Base-by-base conservation (phyloP, 2,797 vertebrate species). In the Erethizon dorsatum region DNA sequence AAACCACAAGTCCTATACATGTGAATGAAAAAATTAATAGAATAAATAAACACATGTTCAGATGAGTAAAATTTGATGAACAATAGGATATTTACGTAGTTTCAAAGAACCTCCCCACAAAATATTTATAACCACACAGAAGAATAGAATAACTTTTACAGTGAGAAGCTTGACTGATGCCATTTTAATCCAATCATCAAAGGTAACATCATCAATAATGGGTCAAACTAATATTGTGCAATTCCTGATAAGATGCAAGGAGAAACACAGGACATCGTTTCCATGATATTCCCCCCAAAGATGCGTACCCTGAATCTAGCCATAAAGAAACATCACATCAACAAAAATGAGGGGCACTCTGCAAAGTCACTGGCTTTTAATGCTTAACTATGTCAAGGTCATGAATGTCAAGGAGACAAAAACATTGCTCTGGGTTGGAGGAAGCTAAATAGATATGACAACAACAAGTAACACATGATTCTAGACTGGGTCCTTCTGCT, bases 21-120 rank as follows among this genome's bases (percentile, higher is more conserved):
- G 26, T 79, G 78, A 75, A 41, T 83, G n/a, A 52, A 57, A 79
- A 79, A 45, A 75, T 22, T 73, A 20, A 45, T 24, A 52, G 24
- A 78, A 59, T n/a, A 83, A 71, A 57, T 73, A 89, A 28, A 52
- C 57, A 73, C 13, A 61, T 61, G 7, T 33, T 59, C 78, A 83
- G 28, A 54, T 59, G 56, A 80, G 71, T 84, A n/a, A 75, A 84
- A 59, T 84, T 75, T 94, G 63, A 67, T 92, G 45, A 83, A 12
- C 20, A 84, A 31, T 69, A 33, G n/a, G 17, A 26, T 54, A 59
- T 67, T 75, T 82, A 67, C 31, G 65, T 86, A 77, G 5, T 61
- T 63, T 79, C 41, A 93, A 79, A 41, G 33, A 73, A n/a, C 37
- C 26, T 56, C 5, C 18, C 10, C 33, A 56, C 15, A 77, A 73